Percentiles rank a stretch among this genome's conserved stretches.
These are phyloP conservation scores for Rhinatrema bivittatum DNA, from an alignment of 2,797 vertebrate species.

Conservation along the genomic window DNA sequence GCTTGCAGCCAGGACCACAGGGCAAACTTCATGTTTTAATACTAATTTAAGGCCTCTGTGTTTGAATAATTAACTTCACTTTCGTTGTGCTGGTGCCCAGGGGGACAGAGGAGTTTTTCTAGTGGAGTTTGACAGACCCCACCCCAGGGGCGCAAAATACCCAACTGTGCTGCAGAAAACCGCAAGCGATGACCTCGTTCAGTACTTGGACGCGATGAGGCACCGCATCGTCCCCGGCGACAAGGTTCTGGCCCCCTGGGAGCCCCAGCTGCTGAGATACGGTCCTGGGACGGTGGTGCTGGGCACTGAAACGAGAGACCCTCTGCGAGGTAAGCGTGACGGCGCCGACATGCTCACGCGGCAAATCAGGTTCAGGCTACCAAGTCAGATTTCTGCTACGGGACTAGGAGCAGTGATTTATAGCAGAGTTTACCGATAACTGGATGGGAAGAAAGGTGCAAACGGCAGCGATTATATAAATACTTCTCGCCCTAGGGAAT, in stretches of 20 bases:
- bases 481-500: too few species aligned
- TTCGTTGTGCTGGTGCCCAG: too few species aligned
- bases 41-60: too few species aligned
- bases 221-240: slow-evolving; percentile 59
- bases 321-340: slow-evolving; percentile 45
- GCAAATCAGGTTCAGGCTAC: accelerated
- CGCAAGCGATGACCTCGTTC: slow-evolving; percentile 60
- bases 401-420: background rate
- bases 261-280: slow-evolving; percentile 46
- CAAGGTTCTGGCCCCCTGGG: slow-evolving; percentile 74
- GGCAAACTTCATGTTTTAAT: too few species aligned
- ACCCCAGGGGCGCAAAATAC: slow-evolving; percentile 9
- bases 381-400: background rate
- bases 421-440: too few species aligned
- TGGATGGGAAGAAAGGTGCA: too few species aligned
- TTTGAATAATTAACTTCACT: too few species aligned
- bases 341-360: background rate
- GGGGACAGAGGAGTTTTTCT: slow-evolving; percentile 53
- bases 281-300: slow-evolving; percentile 67
- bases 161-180: slow-evolving; percentile 31
- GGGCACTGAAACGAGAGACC: slow-evolving; percentile 47
- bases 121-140: slow-evolving; percentile 60
- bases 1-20: too few species aligned
- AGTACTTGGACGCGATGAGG: slow-evolving; percentile 29
- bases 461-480: too few species aligned